Percentiles rank a stretch among this genome's conserved stretches.
phyloP scores from a whole-genome alignment of 2,113 vertebrate species.

The Tichodroma muraria region DNA sequence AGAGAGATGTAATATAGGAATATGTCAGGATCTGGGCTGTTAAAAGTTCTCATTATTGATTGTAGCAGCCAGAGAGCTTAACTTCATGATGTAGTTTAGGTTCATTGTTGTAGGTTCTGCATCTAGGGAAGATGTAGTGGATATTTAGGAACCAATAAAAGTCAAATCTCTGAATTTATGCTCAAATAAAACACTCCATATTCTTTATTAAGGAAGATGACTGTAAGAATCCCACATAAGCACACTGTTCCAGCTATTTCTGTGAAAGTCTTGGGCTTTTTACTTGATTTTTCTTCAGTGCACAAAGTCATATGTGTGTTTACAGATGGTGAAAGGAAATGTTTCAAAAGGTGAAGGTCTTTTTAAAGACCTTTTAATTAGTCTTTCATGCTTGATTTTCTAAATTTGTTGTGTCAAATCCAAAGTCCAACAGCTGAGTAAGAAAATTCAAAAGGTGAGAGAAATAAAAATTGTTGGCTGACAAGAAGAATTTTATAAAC shows the following conservation, averaged over 20 bases:
- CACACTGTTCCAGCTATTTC: background rate
- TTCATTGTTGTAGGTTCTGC: background rate
- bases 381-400: background rate
- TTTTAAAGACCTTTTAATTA: background rate
- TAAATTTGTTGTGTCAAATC: background rate
- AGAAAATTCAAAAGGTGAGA: background rate
- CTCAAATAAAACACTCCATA: conserved; percentile 28
- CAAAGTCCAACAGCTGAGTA: background rate
- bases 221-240: background rate
- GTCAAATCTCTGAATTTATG: background rate
- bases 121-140: background rate
- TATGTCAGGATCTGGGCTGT: background rate
- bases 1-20: background rate
- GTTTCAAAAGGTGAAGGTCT: background rate
- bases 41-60: background rate
- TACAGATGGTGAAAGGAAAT: background rate
- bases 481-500: background rate
- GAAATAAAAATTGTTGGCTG: background rate
- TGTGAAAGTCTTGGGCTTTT: background rate
- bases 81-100: background rate
- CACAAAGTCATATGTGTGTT: background rate
- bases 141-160: background rate
- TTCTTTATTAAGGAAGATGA: conserved; percentile 20
- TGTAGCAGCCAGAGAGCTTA: background rate
- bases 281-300: background rate